phyloP scores from a whole-genome alignment of 2,888 invertebrate species.

The Julus scanicus region DNA sequence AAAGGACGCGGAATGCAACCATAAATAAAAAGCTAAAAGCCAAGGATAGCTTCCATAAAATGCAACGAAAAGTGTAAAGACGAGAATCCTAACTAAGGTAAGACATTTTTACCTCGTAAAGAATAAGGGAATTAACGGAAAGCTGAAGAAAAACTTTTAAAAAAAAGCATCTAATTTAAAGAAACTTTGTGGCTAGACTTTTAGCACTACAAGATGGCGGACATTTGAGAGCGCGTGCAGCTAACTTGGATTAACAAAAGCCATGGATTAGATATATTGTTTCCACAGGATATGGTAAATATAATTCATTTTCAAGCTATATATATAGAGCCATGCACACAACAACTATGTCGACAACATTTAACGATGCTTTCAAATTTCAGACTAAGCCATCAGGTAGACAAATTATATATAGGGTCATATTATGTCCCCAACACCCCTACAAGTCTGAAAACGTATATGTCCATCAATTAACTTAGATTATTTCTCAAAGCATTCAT shows the following conservation, averaged over 20 bases:
- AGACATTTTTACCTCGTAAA: slow-evolving; percentile 8
- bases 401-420: no score
- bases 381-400: no score
- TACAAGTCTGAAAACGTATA: no score
- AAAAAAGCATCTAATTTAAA: not conserved
- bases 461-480: no score
- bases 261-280: not conserved
- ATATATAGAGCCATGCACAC: not conserved
- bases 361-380: no score
- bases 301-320: not conserved
- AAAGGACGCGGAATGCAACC: slow-evolving; percentile 20
- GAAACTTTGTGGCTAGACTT: not conserved
- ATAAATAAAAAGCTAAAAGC: slow-evolving; percentile 47
- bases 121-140: not conserved
- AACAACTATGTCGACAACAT: no score
- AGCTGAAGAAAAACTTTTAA: not conserved
- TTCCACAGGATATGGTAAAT: not conserved
- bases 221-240: not conserved
- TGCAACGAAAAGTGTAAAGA: not conserved
- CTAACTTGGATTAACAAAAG: not conserved
- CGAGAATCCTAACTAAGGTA: slow-evolving; percentile 27
- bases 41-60: slow-evolving; percentile 45
- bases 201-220: not conserved
- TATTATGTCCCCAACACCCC: no score
- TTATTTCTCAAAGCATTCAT: no score